Conservation (phyloP, 35 echinoderm and acorn worm genomes). For the Stichopus chloronotus region DNA sequence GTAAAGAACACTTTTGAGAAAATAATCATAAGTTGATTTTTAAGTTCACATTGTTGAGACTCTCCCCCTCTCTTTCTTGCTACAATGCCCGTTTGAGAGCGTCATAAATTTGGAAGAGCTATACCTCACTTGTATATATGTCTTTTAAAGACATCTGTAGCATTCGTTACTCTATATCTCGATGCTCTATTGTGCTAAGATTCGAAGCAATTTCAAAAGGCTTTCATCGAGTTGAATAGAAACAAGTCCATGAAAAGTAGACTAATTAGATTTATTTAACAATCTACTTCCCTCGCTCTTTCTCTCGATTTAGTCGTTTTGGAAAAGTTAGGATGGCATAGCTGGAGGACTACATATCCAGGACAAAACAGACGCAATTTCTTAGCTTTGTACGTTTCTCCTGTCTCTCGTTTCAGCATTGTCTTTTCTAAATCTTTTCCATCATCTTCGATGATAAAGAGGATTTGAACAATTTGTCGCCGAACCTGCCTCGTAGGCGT, state of each 20-base stretch:
- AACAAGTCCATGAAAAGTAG: not conserved
- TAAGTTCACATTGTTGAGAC: too few relatives aligned
- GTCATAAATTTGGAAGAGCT: not conserved
- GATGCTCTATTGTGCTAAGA: not conserved
- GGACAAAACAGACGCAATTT: not conserved
- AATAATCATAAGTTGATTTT: too few relatives aligned
- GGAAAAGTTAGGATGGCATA: constrained; percentile 10
- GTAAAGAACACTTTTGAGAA: too few relatives aligned
- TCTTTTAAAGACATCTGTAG: not conserved
- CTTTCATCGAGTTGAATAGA: not conserved
- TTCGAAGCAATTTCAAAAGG: not conserved
- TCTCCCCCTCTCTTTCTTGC: not conserved
- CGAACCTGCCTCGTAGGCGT: not conserved
- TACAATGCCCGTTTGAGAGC: not conserved
- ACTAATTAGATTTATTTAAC: constrained; percentile 45
- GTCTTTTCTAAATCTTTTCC: not conserved
- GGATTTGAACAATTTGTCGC: not conserved
- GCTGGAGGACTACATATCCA: not conserved
- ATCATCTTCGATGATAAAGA: not conserved
- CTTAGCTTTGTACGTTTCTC: not conserved
- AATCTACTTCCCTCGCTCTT: not conserved
- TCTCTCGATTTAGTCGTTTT: not conserved
- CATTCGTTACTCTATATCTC: not conserved
- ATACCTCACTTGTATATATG: not conserved
- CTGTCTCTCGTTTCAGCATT: not conserved